Base-by-base conservation (phyloP, 92 coral and sea anemone species). In the Porites cylindrica region DNA sequence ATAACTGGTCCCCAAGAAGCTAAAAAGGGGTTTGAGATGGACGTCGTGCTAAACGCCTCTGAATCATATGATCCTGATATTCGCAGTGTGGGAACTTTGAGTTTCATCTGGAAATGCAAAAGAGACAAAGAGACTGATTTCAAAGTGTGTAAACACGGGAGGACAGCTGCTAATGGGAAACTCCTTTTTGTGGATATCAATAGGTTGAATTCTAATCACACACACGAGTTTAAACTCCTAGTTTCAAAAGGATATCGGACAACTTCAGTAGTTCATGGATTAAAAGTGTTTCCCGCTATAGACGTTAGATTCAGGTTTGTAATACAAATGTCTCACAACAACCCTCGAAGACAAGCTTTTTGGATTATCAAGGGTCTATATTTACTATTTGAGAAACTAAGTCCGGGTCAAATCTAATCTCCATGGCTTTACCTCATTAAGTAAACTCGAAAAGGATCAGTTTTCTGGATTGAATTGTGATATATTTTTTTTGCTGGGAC, bases 1-100 rank as follows among this genome's bases (percentile, higher is more conserved):
- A 66, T 91, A 60, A 72, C 6, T 1, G 94, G 94, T 11, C 81
- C 66, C 53, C 13, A 51, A 23, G 51, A 76, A 56, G 61, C 61
- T 56, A 56, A 56, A 56, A 56, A 56, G 16, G 13, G 13, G 16
- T 56, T 56, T 56, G 16, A 9, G 13, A 14, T 8, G 61, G 14
- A 10, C 61, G 61, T 56, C 11, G 61, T 56, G 11, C 16, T 56
- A 56, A 56, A 56, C 61, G 61, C 61, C 11, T 56, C 61, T 56
- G 16, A 56, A 10, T 56, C 61, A 10, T 8, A 56, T 14, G 61
- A 56, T 14, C 61, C 61, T 56, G 61, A 56, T 56, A 56, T 56
- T 14, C 61, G 11, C 16, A 56, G 61, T 4, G 17, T 2, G 61
- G 61, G 61, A 56, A 56, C 61, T 10, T 56, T 56, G 61, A 8